Base-by-base conservation (phyloP, 2,888 invertebrate species). In the Volucella zonaria region DNA sequence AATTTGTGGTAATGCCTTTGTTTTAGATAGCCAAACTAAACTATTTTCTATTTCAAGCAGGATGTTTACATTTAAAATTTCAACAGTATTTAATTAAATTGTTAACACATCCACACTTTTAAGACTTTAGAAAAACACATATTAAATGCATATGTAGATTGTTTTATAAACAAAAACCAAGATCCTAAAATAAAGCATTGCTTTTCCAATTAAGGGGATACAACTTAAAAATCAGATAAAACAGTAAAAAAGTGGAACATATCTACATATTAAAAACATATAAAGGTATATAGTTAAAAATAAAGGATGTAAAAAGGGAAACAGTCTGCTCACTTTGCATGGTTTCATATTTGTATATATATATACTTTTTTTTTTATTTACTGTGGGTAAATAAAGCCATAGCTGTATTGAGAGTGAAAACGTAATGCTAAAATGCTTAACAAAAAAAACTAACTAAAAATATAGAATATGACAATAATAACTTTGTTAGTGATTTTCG, bases 321-420 rank as follows among this genome's bases (percentile, higher is more conserved):
- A 66, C 10, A 66, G 61, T 66, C 56, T 70, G 70, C 64, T 70
- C 70, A 78, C 77, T 68, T 70, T 54, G 47, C 61, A 77, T 62
- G 59, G 56, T 59, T 31, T 31, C 6, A 61, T 66, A 66, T 62
- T 42, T 68, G 12, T 64, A 58, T 49, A 51, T 70, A 77, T 49
- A 62, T 77, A 42, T 52, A 51, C 18, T 56, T 31, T 67, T 75
- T 42, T 75, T 58, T 14, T 43, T 67, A 78, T 79, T 73, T 45
- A 73, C 14, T 66, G 45, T 73, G 54, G 64, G 42, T 58, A 59
- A 54, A 47, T 79, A 79, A 79, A 79, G 79, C 73, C 79, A 79
- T 79, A 67, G 73, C 79, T 73, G 73, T 38, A 58, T 59, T 52
- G 67, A 54, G 43, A 59, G 59, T 62, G 73, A 61, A 66, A 18